Base-by-base conservation (phyloP, 2,888 invertebrate genomes). In the Griposia aprilina region DNA sequence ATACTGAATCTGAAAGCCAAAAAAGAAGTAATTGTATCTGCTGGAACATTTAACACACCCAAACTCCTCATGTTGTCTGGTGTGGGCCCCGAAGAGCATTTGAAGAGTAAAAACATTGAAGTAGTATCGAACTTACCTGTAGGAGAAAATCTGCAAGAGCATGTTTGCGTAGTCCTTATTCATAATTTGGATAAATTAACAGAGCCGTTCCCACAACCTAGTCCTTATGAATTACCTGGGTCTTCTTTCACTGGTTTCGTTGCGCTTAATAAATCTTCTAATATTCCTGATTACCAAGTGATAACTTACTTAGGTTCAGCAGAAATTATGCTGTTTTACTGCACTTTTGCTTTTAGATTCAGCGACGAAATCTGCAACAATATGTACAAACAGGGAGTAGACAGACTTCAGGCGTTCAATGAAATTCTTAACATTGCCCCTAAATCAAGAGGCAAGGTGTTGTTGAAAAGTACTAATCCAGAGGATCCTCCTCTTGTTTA, bases 311-410 rank as follows among this genome's bases (percentile, higher is more conserved):
- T 81, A 69, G 80, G 74, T 30, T 76, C 69, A 55, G 82, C 82
- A 41, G 85, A 85, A 78, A 10, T 71, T 3, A 84, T 79, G 79
- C 77, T 57, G 90, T 91, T 74, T 41, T 93, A 85, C n/a, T 91
- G 91, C 50, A 68, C 81, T 94, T 97, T 67, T 97, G 97, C 92
- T 96, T 93, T 88, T 94, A 97, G 36, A 95, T 97, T 82, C 97
- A 97, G 89, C 11, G 80, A 91, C 15, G 87, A 87, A 8, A 76
- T 92, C 41, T 91, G 91, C 67, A 75, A 90, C 65, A 87, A 85
- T 36, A 83, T 92, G 80, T 82, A 81, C 4, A 72, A 71, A 5
- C 70, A 85, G 23, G 84, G 84, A 60, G n/a, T 74, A 13, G 20
- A 76, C 10, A 79, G 80, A 48, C 72, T 88, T 17, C 85, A 90